Conservation (phyloP, 2,888 invertebrate genomes). For the Lysandra bellargus region DNA sequence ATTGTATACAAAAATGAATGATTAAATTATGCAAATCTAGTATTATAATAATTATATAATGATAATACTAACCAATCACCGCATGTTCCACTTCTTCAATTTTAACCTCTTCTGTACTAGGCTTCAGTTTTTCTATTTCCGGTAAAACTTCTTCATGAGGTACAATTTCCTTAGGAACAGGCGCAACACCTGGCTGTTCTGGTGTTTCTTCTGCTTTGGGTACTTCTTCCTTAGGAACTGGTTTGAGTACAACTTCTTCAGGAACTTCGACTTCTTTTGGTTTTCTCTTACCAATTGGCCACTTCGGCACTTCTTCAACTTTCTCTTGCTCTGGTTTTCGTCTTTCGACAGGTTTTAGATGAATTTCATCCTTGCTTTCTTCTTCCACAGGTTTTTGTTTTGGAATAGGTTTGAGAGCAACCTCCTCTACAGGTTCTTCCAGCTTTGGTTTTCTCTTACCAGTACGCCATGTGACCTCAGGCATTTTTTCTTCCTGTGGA, state of each 20-base stretch:
- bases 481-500: conserved; percentile 49
- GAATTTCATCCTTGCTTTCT: conserved; percentile 62
- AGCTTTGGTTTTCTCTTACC: conserved; percentile 58
- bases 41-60: not conserved
- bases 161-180: conserved; percentile 46
- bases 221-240: conserved; percentile 39
- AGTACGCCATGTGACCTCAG: conserved; percentile 47
- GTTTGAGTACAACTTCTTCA: not conserved
- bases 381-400: conserved; percentile 48
- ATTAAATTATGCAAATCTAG: not conserved
- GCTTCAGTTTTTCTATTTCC: not conserved
- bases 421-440: conserved; percentile 67
- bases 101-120: not conserved
- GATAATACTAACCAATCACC: not conserved
- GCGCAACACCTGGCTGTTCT: not conserved
- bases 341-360: conserved; percentile 45
- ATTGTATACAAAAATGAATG: not conserved
- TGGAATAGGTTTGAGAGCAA: conserved; percentile 70
- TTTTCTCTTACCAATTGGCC: conserved; percentile 43
- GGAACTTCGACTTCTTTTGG: not conserved
- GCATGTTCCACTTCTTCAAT: not conserved
- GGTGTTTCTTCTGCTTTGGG: not conserved
- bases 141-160: conserved; percentile 46
- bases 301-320: conserved; percentile 48
- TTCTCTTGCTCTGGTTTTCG: conserved; percentile 47